A percentile compares a stretch with the other conserved stretches of the same genome.
Evolutionary conservation across 1,140 invertebrate genomes (phyloP).

Genomic region (Drosophila sturtevanti): DNA sequence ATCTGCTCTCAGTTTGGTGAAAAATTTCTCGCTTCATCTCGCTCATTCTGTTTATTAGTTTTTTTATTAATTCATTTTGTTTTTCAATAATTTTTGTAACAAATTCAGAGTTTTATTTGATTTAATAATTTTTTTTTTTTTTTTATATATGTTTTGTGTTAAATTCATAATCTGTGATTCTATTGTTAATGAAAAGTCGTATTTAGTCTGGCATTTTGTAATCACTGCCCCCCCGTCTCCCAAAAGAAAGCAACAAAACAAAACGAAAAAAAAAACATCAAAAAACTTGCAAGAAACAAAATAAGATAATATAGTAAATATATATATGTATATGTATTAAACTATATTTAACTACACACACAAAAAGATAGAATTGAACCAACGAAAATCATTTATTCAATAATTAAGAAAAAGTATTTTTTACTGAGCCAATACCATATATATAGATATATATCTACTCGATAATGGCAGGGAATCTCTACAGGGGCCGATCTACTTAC

Average conservation of each 20-base stretch:
- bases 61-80: not conserved
- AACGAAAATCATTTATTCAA: not conserved
- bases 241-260: not conserved
- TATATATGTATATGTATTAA: not conserved
- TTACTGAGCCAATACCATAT: no score
- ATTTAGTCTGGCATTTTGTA: conserved; percentile 33
- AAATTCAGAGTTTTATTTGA: conserved; percentile 10
- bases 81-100: not conserved
- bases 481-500: not conserved
- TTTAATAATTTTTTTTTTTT: conserved; percentile 25
- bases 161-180: conserved; percentile 66
- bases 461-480: conserved; percentile 1
- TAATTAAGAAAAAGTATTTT: not conserved
- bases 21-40: not conserved
- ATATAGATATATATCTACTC: not conserved
- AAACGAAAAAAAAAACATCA: no score
- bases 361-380: conserved; percentile 1
- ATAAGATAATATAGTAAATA: no score
- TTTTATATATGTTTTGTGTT: conserved; percentile 14
- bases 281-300: no score
- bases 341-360: not conserved
- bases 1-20: not conserved
- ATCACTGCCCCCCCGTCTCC: conserved; percentile 36
- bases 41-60: not conserved
- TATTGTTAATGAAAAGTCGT: conserved; percentile 49